A percentile compares a stretch with the other conserved stretches of the same genome.
phyloP scores from a whole-genome alignment of 2,888 invertebrate genomes.

The Drosophila quinaria region DNA sequence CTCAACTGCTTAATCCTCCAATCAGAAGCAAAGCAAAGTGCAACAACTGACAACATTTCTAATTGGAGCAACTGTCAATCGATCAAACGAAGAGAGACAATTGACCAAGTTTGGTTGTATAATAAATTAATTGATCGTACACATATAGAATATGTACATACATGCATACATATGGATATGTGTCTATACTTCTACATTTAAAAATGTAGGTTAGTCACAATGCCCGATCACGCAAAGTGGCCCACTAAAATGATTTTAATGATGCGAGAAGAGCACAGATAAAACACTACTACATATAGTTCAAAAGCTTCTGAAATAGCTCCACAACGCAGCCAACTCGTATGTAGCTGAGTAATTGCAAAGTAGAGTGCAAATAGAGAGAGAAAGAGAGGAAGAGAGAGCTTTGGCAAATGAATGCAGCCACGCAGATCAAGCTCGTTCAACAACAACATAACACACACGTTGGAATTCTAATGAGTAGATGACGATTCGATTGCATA shows the following conservation, averaged over 20 bases:
- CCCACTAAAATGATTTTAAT: constrained; percentile 5
- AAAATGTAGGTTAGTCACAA: constrained; percentile 37
- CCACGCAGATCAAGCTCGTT: constrained; percentile 1
- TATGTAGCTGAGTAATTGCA: not conserved
- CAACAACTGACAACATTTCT: not conserved
- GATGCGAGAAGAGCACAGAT: not conserved
- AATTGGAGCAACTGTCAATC: constrained; percentile 44
- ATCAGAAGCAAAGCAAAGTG: constrained; percentile 20
- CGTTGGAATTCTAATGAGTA: constrained; percentile 1
- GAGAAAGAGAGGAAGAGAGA: constrained; percentile 3
- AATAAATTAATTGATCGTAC: constrained; percentile 31
- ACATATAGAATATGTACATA: not conserved
- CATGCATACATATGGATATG: not conserved
- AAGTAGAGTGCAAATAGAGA: not conserved
- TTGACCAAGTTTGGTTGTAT: constrained; percentile 33
- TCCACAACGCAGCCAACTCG: not conserved
- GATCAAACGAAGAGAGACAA: constrained; percentile 10
- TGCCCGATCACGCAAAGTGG: constrained; percentile 48
- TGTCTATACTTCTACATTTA: not conserved
- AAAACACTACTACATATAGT: constrained; percentile 1
- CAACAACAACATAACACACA: not conserved
- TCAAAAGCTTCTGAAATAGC: constrained; percentile 1
- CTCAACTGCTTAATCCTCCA: constrained; percentile 20
- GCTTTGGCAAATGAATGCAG: constrained; percentile 17
- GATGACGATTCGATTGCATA: constrained; percentile 14